Evolutionary conservation across 2,113 vertebrate genomes (phyloP).

Genomic region (Onychorhynchus coronatus): DNA sequence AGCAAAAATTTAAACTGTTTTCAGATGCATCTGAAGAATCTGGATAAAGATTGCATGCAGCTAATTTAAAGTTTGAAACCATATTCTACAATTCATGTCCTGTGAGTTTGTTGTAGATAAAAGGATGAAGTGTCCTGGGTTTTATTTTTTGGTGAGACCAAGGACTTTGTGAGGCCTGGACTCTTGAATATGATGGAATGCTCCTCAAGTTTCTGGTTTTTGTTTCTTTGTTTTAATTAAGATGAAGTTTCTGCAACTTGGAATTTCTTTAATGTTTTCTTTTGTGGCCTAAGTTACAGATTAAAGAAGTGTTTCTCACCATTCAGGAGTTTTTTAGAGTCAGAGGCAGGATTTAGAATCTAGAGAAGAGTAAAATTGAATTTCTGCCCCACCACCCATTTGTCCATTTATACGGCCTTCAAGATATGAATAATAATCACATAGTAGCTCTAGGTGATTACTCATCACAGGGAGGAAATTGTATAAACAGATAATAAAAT

Average conservation of each 20-base stretch:
- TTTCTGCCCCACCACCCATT: background rate
- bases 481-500: background rate
- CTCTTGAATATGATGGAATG: background rate
- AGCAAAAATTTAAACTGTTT: background rate
- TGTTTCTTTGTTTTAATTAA: background rate
- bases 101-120: background rate
- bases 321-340: background rate
- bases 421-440: background rate
- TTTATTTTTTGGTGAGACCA: background rate
- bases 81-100: background rate
- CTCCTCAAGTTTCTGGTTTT: background rate
- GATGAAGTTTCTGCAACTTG: background rate
- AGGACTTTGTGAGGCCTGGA: background rate
- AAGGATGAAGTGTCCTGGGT: background rate
- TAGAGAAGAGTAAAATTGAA: background rate
- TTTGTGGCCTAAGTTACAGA: background rate
- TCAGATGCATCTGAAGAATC: background rate
- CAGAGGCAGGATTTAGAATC: background rate
- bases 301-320: background rate
- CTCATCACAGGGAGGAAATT: background rate
- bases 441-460: background rate
- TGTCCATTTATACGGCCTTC: background rate
- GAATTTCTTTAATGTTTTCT: background rate
- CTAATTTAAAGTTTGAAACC: background rate
- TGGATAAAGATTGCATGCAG: background rate